A percentile compares a stretch with the other conserved stretches of the same genome.
Conservation (phyloP, 2,888 invertebrate species). For the Callyntrura sp. region DNA sequence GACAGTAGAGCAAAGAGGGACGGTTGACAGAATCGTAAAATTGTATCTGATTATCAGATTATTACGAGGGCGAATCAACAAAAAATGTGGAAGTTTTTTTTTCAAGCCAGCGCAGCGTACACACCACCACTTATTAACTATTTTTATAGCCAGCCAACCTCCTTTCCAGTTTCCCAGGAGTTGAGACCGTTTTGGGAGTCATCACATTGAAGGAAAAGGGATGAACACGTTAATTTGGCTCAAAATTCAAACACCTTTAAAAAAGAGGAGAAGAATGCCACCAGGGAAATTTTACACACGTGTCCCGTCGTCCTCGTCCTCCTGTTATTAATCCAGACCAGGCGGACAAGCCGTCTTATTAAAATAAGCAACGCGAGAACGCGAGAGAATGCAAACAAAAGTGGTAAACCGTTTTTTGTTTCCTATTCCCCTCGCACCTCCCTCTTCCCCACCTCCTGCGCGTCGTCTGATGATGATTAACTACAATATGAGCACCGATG, state of each 20-base stretch:
- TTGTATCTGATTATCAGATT: constrained; percentile 59
- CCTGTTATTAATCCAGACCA: too few species aligned
- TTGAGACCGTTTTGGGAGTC: not conserved
- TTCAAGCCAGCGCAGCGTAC: not conserved
- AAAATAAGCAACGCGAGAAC: too few species aligned
- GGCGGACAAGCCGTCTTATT: too few species aligned
- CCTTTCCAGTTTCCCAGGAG: not conserved
- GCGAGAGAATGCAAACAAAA: too few species aligned
- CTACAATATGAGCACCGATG: not conserved
- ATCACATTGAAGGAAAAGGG: not conserved
- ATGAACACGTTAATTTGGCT: too few species aligned
- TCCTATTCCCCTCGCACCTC: too few species aligned
- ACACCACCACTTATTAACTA: not conserved
- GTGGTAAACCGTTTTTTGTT: too few species aligned
- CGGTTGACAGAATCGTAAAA: constrained; percentile 62
- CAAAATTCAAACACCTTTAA: too few species aligned
- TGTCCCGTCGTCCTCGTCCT: too few species aligned
- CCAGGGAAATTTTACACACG: too few species aligned
- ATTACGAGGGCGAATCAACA: not conserved
- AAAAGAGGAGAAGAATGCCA: too few species aligned
- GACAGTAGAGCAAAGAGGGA: constrained; percentile 13
- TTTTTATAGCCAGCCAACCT: not conserved
- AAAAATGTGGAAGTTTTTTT: not conserved
- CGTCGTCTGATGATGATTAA: constrained; percentile 9
- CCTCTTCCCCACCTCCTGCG: not conserved